Evolutionary conservation across 2,113 vertebrate genomes (phyloP).

Genomic region (Elephas maximus): DNA sequence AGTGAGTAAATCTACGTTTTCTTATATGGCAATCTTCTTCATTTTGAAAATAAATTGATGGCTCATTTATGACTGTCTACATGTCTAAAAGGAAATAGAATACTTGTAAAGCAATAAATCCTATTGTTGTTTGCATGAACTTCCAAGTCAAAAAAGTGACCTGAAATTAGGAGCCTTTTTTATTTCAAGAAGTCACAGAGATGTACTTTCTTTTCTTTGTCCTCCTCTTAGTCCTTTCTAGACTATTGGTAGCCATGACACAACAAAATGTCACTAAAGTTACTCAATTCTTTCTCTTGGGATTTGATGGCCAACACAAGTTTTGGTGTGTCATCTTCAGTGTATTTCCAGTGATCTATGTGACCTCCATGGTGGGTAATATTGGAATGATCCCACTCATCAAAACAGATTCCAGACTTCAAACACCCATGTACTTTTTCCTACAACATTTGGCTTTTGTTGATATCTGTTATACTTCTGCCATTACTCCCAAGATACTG

Average conservation of each 20-base stretch:
- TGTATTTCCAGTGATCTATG: constrained; percentile 45
- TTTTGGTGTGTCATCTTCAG: not conserved
- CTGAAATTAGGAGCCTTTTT: not conserved
- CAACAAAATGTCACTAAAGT: not conserved
- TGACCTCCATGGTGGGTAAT: constrained; percentile 46
- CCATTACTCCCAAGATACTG: constrained; percentile 79
- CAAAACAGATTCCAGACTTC: constrained; percentile 28
- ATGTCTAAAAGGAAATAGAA: not conserved
- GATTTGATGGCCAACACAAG: not conserved
- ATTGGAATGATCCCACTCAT: constrained; percentile 51
- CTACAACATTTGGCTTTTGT: constrained; percentile 31
- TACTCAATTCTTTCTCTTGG: constrained; percentile 3
- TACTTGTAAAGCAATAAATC: not conserved
- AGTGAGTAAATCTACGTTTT: not conserved
- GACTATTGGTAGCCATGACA: constrained; percentile 38
- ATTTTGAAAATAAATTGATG: not conserved
- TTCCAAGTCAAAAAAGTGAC: not conserved
- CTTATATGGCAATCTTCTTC: not conserved
- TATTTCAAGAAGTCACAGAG: not conserved
- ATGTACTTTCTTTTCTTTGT: not conserved
- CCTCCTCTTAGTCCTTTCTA: not conserved
- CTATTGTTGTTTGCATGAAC: not conserved
- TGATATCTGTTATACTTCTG: constrained; percentile 70
- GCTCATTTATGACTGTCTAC: not conserved
- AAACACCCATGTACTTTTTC: not conserved